Base-by-base conservation (phyloP, 2,113 vertebrate genomes). In the Corythaixoides concolor region DNA sequence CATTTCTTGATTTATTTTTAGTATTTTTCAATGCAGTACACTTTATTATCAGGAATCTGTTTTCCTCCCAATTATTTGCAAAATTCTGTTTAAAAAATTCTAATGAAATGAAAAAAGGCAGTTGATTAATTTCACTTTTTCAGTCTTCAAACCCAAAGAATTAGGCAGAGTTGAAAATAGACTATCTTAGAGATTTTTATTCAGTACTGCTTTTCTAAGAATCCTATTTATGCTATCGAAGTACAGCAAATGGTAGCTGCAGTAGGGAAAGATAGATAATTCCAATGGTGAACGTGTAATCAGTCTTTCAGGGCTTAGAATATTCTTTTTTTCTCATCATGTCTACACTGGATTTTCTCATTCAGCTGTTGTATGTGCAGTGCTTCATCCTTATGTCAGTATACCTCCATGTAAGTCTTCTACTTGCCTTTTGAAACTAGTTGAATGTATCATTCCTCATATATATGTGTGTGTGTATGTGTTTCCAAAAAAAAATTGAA, bases 1-100 rank as follows among this genome's bases (percentile, higher is more conserved):
- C 82, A 90, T 95, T 90, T 95, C 87, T 73, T 93, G 70, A 55
- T 94, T 87, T 79, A 87, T 70, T 93, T 91, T 91, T 93, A 90
- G 85, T 82, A 49, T 18, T 90, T 43, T 94, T 86, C 63, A 89
- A 28, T 49, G 37, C n/a, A 82, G 58, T 73, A 88, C 33, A 81
- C 32, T 88, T 92, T 85, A 64, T 50, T 64, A 28, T 76, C 32
- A 3, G 3, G 43, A 67, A 66, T 33, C 13, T 56, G 59, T 49
- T 93, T 95, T 69, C 11, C 52, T 92, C 86, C 56, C 50, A 93
- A 35, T 94, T 77, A 76, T 49, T 89, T 86, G 47, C 37, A 93
- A 88, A 77, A 41, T 68, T 74, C 70, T 67, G 15, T 72, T 92
- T 63, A 15, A 32, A 86, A 95, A 95, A 92, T 62, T 81, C 63